A percentile compares a stretch with the other conserved stretches of the same genome.
Conservation (phyloP, 1,140 invertebrate genomes). For the Drosophila nasuta region DNA sequence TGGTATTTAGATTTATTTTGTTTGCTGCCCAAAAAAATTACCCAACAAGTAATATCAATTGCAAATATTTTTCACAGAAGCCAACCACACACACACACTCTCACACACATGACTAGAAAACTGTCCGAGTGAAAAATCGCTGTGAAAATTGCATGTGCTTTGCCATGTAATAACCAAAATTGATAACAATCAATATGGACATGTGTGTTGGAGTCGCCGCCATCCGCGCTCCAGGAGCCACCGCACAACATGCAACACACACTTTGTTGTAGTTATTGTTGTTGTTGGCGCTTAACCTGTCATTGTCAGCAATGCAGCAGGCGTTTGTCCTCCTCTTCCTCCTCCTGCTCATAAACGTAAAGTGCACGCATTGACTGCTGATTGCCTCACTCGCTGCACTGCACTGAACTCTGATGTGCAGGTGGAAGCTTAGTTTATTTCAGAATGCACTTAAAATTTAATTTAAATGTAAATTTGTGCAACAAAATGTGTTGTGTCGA, state of each 20-base stretch:
- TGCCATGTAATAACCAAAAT: slow-evolving; percentile 77
- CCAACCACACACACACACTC: neutral
- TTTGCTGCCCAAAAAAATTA: neutral
- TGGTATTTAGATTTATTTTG: neutral
- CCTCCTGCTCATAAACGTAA: slow-evolving; percentile 60
- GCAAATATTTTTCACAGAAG: slow-evolving; percentile 5
- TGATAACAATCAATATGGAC: slow-evolving; percentile 81
- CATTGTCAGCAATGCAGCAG: slow-evolving; percentile 58
- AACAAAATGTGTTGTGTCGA: slow-evolving; percentile 79
- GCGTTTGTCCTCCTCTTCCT: slow-evolving; percentile 23
- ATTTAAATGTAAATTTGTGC: slow-evolving; percentile 83
- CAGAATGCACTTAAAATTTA: slow-evolving; percentile 82
- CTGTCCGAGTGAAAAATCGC: slow-evolving; percentile 69
- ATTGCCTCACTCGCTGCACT: slow-evolving; percentile 51
- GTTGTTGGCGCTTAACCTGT: slow-evolving; percentile 72
- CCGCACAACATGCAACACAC: slow-evolving; percentile 26
- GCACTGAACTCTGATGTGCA: slow-evolving; percentile 8
- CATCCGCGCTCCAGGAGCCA: slow-evolving; percentile 18
- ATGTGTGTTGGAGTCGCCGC: slow-evolving; percentile 59
- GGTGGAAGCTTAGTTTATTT: slow-evolving; percentile 77
- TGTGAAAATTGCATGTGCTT: slow-evolving; percentile 74
- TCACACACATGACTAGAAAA: slow-evolving; percentile 18
- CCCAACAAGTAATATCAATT: slow-evolving; percentile 12
- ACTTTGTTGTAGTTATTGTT: neutral
- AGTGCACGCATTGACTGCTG: slow-evolving; percentile 79